These are phyloP conservation scores for Triplophysa bombifrons DNA, from an alignment of 2,797 vertebrate genomes.

Conservation along the genomic window DNA sequence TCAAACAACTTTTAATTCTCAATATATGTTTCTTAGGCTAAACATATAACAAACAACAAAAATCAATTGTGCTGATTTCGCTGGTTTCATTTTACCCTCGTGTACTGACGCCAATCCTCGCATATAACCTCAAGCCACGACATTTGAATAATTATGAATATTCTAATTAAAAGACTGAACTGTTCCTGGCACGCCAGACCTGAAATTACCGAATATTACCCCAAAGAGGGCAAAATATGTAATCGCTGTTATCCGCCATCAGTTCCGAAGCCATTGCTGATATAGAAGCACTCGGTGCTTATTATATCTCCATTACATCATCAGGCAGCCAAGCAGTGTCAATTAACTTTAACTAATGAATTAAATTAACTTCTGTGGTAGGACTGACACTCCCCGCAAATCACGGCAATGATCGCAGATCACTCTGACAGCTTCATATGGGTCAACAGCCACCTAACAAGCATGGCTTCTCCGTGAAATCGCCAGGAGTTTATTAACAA, in stretches of 20 bases:
- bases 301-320: conserved; percentile 45
- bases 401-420: conserved; percentile 40
- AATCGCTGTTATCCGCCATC: conserved; percentile 10
- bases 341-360: conserved; percentile 51
- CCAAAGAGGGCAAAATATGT: conserved; percentile 10
- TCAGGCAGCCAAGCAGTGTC: conserved; percentile 47
- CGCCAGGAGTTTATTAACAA: conserved; percentile 20
- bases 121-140: neutral
- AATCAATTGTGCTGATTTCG: neutral
- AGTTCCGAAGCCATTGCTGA: conserved; percentile 26
- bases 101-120: neutral
- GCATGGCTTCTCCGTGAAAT: conserved; percentile 8
- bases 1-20: too few species aligned
- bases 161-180: neutral
- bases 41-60: neutral
- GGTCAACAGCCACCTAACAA: conserved; percentile 44
- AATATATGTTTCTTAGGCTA: neutral
- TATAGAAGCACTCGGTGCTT: conserved; percentile 18
- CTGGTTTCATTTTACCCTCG: neutral
- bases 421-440: conserved; percentile 40
- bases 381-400: conserved; percentile 40
- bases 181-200: conserved; percentile 1
- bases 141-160: conserved; percentile 4
- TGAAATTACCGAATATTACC: conserved; percentile 11
- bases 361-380: conserved; percentile 51